phyloP scores from a whole-genome alignment of 2,888 invertebrate genomes.

The Eupsilia transversa region DNA sequence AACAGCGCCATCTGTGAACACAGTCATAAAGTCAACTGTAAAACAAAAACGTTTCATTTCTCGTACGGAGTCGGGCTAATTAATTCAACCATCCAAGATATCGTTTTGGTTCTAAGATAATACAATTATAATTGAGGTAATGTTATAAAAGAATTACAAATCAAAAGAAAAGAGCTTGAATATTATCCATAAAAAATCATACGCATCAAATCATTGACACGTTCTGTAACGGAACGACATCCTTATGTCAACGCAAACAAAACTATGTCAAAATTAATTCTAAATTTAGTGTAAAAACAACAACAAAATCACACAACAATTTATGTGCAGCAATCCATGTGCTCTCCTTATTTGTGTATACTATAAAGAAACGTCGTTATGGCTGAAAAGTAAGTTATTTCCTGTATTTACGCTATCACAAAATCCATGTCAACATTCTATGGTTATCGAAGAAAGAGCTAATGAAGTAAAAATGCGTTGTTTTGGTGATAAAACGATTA shows the following conservation, averaged over 20 bases:
- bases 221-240: constrained; percentile 66
- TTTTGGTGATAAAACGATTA: constrained; percentile 56
- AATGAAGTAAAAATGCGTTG: constrained; percentile 59
- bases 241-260: constrained; percentile 89
- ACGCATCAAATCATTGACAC: constrained; percentile 36
- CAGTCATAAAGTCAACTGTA: not conserved
- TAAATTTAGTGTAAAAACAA: constrained; percentile 88
- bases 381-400: constrained; percentile 87
- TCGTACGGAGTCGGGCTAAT: not conserved
- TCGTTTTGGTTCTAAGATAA: not conserved
- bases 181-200: constrained; percentile 4
- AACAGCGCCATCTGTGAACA: constrained; percentile 46
- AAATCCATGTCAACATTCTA: constrained; percentile 74
- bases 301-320: constrained; percentile 79
- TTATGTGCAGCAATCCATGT: constrained; percentile 83
- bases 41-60: constrained; percentile 42
- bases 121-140: accelerated
- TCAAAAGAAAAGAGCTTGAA: not conserved
- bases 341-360: constrained; percentile 76
- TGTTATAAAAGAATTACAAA: not conserved
- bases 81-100: no score
- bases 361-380: constrained; percentile 77
- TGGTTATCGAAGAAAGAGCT: constrained; percentile 77
- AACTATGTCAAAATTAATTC: constrained; percentile 88
- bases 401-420: constrained; percentile 59